Evolutionary conservation across 1,140 invertebrate genomes (phyloP).

Genomic region (Drosophila aff.): DNA sequence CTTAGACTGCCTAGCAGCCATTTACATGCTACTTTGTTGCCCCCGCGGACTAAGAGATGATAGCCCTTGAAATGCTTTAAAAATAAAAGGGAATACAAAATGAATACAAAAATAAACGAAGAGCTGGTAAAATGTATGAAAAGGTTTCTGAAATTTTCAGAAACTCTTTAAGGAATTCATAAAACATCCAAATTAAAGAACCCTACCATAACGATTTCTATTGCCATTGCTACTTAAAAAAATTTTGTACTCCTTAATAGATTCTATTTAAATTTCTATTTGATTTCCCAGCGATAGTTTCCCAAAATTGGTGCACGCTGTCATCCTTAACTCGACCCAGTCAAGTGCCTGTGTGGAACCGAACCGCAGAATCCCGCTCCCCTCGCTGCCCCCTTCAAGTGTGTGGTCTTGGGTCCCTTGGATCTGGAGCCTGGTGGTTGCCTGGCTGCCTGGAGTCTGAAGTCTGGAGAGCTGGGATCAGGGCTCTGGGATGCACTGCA

Average conservation of each 20-base stretch:
- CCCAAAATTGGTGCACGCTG: slow-evolving; percentile 19
- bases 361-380: slow-evolving; percentile 19
- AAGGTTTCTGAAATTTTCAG: background rate
- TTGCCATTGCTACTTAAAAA: background rate
- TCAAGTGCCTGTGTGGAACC: slow-evolving; percentile 50
- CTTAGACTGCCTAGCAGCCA: slow-evolving; percentile 21
- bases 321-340: slow-evolving; percentile 54
- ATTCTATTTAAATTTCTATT: background rate
- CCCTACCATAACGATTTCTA: background rate
- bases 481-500: slow-evolving; percentile 64
- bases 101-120: too few relatives aligned
- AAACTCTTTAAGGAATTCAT: background rate
- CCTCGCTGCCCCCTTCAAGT: slow-evolving; percentile 55
- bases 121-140: too few relatives aligned
- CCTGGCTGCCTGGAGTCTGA: background rate
- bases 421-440: slow-evolving; percentile 6
- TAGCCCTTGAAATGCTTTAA: background rate
- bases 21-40: slow-evolving; percentile 70
- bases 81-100: too few relatives aligned
- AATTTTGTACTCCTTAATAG: background rate
- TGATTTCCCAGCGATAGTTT: slow-evolving; percentile 3
- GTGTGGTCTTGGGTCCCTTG: slow-evolving; percentile 62
- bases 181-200: background rate
- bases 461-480: slow-evolving; percentile 19
- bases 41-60: slow-evolving; percentile 47